These are phyloP conservation scores for Petromus typicus DNA, from an alignment of 2,113 vertebrate genomes.

Conservation along the genomic window DNA sequence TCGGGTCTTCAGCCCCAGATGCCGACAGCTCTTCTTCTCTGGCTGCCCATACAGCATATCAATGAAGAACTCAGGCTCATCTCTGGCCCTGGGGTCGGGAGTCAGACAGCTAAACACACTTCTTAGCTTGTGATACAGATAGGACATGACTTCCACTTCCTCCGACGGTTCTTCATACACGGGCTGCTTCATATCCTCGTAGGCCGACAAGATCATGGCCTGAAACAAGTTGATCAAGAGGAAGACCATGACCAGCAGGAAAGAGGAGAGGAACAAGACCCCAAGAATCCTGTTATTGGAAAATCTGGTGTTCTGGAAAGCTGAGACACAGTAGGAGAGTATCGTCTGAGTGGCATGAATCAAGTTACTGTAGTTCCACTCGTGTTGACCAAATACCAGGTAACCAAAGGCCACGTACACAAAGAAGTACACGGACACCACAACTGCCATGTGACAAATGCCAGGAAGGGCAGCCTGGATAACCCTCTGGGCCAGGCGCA, in stretches of 20 bases:
- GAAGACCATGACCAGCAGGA: constrained; percentile 83
- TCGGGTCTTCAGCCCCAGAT: constrained; percentile 82
- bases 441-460: constrained; percentile 79
- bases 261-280: constrained; percentile 79
- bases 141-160: constrained; percentile 76
- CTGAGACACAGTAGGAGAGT: constrained; percentile 80
- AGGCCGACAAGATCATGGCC: constrained; percentile 81
- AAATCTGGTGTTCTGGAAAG: constrained; percentile 77
- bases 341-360: constrained; percentile 79
- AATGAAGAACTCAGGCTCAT: constrained; percentile 9
- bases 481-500: constrained; percentile 80
- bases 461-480: constrained; percentile 68
- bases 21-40: background rate
- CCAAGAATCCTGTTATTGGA: constrained; percentile 72
- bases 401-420: constrained; percentile 81
- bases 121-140: constrained; percentile 64
- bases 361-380: constrained; percentile 81
- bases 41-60: constrained; percentile 73
- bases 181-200: constrained; percentile 72
- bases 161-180: constrained; percentile 81
- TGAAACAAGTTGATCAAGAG: constrained; percentile 82
- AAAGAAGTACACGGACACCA: constrained; percentile 76
- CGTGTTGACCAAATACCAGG: constrained; percentile 85
- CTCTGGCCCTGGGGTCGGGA: background rate
- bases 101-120: background rate